Conservation (phyloP, 2,797 vertebrate genomes). For the Urocyon cinereoargenteus region DNA sequence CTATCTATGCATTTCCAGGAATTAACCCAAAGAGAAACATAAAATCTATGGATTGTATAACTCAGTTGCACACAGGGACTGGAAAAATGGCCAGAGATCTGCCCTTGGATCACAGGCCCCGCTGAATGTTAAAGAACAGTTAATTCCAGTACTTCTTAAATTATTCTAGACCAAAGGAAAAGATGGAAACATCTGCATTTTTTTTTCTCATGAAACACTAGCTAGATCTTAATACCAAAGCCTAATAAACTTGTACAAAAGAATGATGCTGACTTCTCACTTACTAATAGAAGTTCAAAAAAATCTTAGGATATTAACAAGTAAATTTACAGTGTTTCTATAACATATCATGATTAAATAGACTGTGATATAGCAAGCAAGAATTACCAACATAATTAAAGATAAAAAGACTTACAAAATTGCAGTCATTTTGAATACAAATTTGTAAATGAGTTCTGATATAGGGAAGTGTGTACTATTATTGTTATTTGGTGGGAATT, state of each 20-base stretch:
- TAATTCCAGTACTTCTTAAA: not conserved
- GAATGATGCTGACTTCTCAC: not conserved
- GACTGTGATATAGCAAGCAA: not conserved
- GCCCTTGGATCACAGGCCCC: not conserved
- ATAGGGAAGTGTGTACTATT: not conserved
- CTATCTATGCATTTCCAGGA: not conserved
- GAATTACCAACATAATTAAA: not conserved
- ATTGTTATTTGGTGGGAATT: not conserved
- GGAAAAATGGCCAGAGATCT: not conserved
- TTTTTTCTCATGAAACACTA: not conserved
- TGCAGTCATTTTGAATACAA: not conserved
- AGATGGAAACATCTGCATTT: not conserved
- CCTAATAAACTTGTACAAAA: not conserved
- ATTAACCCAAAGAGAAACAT: not conserved
- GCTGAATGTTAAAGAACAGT: not conserved
- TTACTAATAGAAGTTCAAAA: not conserved
- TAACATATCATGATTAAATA: not conserved
- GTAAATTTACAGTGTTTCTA: not conserved
- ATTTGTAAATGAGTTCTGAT: not conserved
- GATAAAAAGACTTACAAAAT: not conserved
- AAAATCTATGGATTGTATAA: not conserved
- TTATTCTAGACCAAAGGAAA: not conserved
- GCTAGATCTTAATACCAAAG: not conserved
- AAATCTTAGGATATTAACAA: not conserved
- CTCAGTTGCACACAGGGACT: not conserved